Evolutionary conservation across 2,888 invertebrate species (phyloP).

Genomic region (Glaucopsyche alexis): DNA sequence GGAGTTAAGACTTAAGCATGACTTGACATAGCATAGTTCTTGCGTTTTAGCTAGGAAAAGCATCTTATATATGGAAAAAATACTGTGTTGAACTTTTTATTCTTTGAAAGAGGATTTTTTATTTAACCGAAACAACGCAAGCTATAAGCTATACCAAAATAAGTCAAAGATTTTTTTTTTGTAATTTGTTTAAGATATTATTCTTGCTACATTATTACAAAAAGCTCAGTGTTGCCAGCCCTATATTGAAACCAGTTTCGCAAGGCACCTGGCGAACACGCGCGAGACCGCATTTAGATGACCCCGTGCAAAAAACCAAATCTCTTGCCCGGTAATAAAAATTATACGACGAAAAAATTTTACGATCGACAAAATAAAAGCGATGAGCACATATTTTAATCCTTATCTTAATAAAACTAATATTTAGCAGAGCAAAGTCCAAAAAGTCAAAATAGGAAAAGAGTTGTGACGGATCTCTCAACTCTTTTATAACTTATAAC

Average conservation of each 20-base stretch:
- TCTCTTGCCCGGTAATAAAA: not conserved
- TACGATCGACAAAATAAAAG: not conserved
- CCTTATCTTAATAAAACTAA: not conserved
- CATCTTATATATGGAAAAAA: too few relatives aligned
- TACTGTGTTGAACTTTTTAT: too few relatives aligned
- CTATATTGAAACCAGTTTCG: constrained; percentile 62
- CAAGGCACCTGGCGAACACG: constrained; percentile 52
- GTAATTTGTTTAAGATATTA: not conserved
- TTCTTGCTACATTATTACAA: not conserved
- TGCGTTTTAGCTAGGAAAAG: too few relatives aligned
- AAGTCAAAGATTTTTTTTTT: not conserved
- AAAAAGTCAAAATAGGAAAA: too few relatives aligned
- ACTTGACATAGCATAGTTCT: too few relatives aligned
- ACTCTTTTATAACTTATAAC: too few relatives aligned
- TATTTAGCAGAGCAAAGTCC: not conserved
- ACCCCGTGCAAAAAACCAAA: constrained; percentile 14
- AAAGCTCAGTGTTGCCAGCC: not conserved
- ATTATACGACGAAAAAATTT: constrained; percentile 3
- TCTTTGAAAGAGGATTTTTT: too few relatives aligned
- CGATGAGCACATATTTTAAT: not conserved
- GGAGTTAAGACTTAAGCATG: too few relatives aligned
- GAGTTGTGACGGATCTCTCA: too few relatives aligned
- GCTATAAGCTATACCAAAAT: too few relatives aligned
- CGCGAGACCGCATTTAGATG: constrained; percentile 32
- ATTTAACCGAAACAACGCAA: too few relatives aligned